Conservation (phyloP, 2,113 vertebrate genomes). For the Coptodon rendalli region DNA sequence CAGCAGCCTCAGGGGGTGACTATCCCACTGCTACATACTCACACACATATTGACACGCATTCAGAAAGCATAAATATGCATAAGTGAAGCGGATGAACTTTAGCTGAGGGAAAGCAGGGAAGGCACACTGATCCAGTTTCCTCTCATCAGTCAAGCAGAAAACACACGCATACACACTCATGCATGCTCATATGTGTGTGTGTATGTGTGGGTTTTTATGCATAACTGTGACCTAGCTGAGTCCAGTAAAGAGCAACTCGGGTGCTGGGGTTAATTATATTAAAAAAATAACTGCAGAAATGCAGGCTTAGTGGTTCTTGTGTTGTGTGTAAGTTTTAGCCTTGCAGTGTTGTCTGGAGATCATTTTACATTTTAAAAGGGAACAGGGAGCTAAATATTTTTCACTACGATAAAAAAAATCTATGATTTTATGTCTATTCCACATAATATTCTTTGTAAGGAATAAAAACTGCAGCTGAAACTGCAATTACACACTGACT, state of each 20-base stretch:
- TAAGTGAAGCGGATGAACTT: constrained; percentile 31
- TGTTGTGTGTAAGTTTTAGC: not conserved
- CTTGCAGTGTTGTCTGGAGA: not conserved
- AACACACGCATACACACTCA: constrained; percentile 6
- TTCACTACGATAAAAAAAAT: not conserved
- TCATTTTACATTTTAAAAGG: not conserved
- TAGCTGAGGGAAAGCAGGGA: not conserved
- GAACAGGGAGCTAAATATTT: not conserved
- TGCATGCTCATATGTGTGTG: not conserved
- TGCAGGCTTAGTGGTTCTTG: not conserved
- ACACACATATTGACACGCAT: not conserved
- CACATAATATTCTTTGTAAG: not conserved
- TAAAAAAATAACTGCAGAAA: not conserved
- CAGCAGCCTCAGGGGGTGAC: not conserved
- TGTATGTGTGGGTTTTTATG: not conserved
- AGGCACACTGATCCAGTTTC: constrained; percentile 51
- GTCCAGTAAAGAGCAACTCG: constrained; percentile 6
- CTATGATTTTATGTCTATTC: not conserved
- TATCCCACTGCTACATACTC: not conserved
- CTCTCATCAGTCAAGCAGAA: constrained; percentile 38
- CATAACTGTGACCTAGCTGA: not conserved
- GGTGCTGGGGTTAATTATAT: constrained; percentile 17
- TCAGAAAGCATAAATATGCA: constrained; percentile 18
- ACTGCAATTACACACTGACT: not conserved
- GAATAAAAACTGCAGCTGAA: not conserved